Evolutionary conservation across 2,888 invertebrate genomes (phyloP).

Genomic region (Pyrrhia umbra): DNA sequence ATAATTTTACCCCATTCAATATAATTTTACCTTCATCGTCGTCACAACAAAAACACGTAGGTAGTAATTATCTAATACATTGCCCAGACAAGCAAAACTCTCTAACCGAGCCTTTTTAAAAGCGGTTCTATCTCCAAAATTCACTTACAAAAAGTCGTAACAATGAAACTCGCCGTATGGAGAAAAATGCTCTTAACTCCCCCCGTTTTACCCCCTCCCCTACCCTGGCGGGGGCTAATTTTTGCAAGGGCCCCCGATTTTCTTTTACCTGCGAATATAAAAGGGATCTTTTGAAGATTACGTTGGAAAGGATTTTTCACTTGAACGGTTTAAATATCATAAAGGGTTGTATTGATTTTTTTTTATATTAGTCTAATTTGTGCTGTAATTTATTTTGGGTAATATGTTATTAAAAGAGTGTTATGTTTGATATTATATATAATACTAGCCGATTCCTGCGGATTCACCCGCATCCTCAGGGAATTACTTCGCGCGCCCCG

Average conservation of each 20-base stretch:
- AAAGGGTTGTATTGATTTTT: constrained; percentile 55
- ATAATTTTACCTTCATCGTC: too few relatives aligned
- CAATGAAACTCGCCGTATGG: constrained; percentile 75
- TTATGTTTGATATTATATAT: too few relatives aligned
- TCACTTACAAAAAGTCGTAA: constrained; percentile 84
- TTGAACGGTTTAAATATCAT: constrained; percentile 64
- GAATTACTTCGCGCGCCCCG: too few relatives aligned
- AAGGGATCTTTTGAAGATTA: constrained; percentile 76
- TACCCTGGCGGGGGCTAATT: constrained; percentile 73
- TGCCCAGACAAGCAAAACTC: constrained; percentile 6
- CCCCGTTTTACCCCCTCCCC: constrained; percentile 53
- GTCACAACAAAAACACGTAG: not conserved
- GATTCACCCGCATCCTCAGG: too few relatives aligned
- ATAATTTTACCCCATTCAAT: too few relatives aligned
- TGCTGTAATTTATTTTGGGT: constrained; percentile 30
- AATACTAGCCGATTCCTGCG: too few relatives aligned
- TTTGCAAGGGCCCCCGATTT: constrained; percentile 84
- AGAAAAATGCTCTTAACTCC: constrained; percentile 79
- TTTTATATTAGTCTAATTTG: constrained; percentile 35
- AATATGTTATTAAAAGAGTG: constrained; percentile 8
- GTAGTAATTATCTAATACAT: not conserved
- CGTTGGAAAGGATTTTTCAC: constrained; percentile 69
- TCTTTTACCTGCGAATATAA: constrained; percentile 80
- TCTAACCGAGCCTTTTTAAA: constrained; percentile 34
- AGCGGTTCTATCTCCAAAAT: constrained; percentile 75